Evolutionary conservation across 2,797 vertebrate species (phyloP).

Genomic region (Labroides dimidiatus): DNA sequence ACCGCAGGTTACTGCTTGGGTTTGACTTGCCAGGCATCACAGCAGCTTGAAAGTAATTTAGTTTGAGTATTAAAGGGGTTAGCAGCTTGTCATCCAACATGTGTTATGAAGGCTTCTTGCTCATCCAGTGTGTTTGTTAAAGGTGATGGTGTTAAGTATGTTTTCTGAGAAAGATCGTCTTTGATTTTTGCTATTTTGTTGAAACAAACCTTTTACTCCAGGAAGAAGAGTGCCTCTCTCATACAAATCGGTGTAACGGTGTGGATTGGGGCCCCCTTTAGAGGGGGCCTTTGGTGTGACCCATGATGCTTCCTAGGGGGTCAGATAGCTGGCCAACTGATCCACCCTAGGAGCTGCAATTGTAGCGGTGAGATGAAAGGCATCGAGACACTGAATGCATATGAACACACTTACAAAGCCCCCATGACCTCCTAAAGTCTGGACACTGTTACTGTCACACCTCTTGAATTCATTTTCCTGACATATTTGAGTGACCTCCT

Average conservation of each 20-base stretch:
- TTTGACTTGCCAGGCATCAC: conserved; percentile 23
- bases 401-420: conserved; percentile 27
- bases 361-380: conserved; percentile 70
- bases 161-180: neutral
- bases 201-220: neutral
- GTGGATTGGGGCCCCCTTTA: neutral
- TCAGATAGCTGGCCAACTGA: conserved; percentile 67
- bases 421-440: conserved; percentile 48
- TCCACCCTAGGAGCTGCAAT: conserved; percentile 78
- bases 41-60: conserved; percentile 54
- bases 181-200: neutral
- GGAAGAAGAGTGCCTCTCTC: too few species aligned
- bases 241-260: too few species aligned
- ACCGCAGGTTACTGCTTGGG: too few species aligned
- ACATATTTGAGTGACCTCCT: conserved; percentile 55
- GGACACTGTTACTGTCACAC: conserved; percentile 55
- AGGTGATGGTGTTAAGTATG: too few species aligned
- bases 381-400: conserved; percentile 51
- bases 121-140: too few species aligned
- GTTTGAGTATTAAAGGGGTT: conserved; percentile 45
- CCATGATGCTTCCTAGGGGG: conserved; percentile 52
- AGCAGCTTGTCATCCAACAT: conserved; percentile 44
- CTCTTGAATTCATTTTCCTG: conserved; percentile 49
- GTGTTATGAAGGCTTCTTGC: too few species aligned
- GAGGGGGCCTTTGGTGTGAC: conserved; percentile 45